Percentiles rank a stretch among this genome's conserved stretches.
Conservation (phyloP, 1,140 invertebrate species). For the Lordiphosa stackelbergi region DNA sequence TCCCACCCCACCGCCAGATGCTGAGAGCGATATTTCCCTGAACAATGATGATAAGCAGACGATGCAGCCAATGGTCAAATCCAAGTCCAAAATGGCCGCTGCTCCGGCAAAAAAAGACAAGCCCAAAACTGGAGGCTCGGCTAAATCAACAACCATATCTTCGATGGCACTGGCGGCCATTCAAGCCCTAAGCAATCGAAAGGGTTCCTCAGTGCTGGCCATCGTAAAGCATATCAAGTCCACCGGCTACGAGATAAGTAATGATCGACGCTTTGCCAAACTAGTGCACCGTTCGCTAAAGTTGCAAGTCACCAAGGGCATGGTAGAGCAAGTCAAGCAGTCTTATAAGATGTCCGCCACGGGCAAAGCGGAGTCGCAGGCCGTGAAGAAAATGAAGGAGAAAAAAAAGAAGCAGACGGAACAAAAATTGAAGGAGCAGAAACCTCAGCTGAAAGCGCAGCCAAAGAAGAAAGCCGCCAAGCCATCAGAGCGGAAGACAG, state of each 20-base stretch:
- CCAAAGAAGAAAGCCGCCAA: neutral
- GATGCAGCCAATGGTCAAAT: neutral
- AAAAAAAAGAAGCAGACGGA: neutral
- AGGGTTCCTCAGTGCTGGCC: conserved; percentile 38
- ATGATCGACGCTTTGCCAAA: conserved; percentile 2
- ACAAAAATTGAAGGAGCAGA: conserved; percentile 5
- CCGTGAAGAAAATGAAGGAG: conserved; percentile 38
- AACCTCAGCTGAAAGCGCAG: too few relatives aligned
- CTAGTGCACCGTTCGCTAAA: conserved; percentile 20
- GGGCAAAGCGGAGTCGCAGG: conserved; percentile 1
- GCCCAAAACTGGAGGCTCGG: neutral
- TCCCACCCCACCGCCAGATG: conserved; percentile 47
- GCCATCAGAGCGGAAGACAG: too few relatives aligned
- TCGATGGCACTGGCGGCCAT: conserved; percentile 21
- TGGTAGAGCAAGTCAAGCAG: conserved; percentile 29
- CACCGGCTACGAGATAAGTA: conserved; percentile 15
- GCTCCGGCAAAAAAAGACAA: neutral
- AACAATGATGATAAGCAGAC: neutral
- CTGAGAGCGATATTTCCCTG: neutral
- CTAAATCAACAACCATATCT: neutral
- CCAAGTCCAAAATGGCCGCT: conserved; percentile 11
- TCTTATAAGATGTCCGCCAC: conserved; percentile 40
- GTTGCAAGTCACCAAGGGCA: conserved; percentile 8
- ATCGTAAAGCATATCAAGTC: conserved; percentile 32
- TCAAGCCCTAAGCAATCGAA: conserved; percentile 3